Conservation (phyloP, 2,888 invertebrate species). For the Rhagium mordax region DNA sequence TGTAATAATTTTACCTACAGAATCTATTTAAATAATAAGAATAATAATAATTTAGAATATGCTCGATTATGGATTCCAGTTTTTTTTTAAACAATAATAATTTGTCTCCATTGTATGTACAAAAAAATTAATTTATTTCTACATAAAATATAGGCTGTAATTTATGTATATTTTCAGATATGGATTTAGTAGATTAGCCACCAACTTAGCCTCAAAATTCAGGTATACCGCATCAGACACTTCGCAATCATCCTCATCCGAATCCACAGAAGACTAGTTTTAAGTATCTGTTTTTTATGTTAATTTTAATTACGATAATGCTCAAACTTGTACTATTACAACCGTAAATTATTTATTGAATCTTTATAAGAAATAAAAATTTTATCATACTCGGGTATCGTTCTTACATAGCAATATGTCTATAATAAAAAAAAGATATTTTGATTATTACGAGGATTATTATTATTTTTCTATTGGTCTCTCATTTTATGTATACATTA, state of each 20-base stretch:
- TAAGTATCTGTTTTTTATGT: neutral
- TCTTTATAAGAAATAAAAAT: neutral
- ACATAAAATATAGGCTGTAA: neutral
- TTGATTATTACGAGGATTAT: no score
- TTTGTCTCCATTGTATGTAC: no score
- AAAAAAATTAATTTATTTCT: neutral
- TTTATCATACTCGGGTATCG: neutral
- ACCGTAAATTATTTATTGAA: neutral
- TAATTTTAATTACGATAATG: conserved; percentile 6
- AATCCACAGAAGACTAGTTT: conserved; percentile 36
- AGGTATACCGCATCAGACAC: conserved; percentile 34
- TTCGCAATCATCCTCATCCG: conserved; percentile 35
- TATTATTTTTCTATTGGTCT: no score
- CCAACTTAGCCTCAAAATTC: conserved; percentile 62
- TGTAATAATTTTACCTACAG: no score
- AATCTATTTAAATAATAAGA: no score
- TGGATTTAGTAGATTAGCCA: conserved; percentile 63
- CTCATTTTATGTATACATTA: no score
- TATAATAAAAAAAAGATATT: no score
- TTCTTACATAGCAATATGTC: no score
- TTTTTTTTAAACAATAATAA: no score
- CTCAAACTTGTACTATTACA: neutral
- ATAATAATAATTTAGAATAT: no score
- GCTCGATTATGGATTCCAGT: no score
- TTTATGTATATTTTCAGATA: conserved; percentile 58